These are phyloP conservation scores for Musca domestica DNA, from an alignment of 1,140 invertebrate genomes.

Conservation along the genomic window DNA sequence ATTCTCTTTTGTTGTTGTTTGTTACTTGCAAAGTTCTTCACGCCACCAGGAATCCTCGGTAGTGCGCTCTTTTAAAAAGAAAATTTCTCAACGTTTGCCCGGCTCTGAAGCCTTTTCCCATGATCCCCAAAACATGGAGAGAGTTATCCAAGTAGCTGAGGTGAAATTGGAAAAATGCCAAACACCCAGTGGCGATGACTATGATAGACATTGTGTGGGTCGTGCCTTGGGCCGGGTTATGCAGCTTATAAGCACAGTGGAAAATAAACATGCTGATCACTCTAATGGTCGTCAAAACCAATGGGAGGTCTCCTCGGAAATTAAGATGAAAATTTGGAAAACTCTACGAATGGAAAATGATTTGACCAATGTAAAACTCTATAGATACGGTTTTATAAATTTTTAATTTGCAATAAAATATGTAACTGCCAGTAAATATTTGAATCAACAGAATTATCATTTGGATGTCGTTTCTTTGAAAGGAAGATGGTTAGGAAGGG, in stretches of 20 bases:
- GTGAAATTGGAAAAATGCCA: constrained; percentile 14
- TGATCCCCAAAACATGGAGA: background rate
- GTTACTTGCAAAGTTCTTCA: no score
- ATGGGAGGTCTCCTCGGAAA: background rate
- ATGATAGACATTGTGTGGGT: constrained; percentile 10
- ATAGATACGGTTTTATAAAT: background rate
- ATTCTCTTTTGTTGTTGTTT: no score
- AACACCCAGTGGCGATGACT: background rate
- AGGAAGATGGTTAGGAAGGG: no score
- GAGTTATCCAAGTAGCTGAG: no score
- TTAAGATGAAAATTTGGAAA: background rate
- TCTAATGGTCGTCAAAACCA: background rate
- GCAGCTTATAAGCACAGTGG: no score
- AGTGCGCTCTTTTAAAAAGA: background rate
- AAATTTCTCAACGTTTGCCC: background rate
- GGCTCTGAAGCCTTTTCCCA: background rate
- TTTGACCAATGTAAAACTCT: background rate
- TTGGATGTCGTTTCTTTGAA: no score
- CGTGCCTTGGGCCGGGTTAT: background rate
- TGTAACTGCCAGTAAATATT: no score
- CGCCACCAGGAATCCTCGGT: no score
- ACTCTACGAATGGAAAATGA: background rate
- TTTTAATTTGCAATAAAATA: background rate
- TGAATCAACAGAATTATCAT: no score
- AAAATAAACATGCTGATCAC: background rate